These are phyloP conservation scores for Apodemus agrarius DNA, from an alignment of 2,797 vertebrate species.

Conservation along the genomic window DNA sequence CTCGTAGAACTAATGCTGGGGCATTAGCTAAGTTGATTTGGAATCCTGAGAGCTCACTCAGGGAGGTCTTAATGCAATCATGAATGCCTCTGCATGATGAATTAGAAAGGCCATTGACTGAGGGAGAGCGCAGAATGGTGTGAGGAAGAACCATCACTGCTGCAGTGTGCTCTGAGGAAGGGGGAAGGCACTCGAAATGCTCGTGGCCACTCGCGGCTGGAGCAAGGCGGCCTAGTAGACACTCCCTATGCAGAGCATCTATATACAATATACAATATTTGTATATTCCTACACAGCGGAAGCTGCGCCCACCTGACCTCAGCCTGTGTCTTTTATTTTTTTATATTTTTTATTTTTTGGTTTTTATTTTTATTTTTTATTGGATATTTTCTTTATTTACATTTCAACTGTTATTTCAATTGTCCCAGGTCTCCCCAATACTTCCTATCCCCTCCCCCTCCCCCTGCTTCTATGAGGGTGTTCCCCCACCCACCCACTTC, in stretches of 20 bases:
- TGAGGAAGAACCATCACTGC: background rate
- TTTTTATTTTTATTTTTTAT: too few species aligned
- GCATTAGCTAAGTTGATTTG: background rate
- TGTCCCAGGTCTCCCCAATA: too few species aligned
- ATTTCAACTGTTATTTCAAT: too few species aligned
- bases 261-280: too few species aligned
- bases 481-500: too few species aligned
- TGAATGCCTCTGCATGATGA: background rate
- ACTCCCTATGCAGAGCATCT: background rate
- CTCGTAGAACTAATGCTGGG: background rate
- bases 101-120: background rate
- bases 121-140: background rate
- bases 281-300: background rate
- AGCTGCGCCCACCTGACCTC: background rate
- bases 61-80: background rate
- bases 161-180: background rate
- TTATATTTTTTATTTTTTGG: too few species aligned
- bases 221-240: background rate
- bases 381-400: too few species aligned
- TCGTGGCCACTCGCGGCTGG: too few species aligned
- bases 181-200: background rate
- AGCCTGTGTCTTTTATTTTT: background rate
- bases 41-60: background rate
- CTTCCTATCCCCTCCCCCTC: too few species aligned
- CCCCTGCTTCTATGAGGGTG: too few species aligned